Evolutionary conservation across 2,888 invertebrate genomes (phyloP).

Genomic region (Bhutanitis thaidina): DNA sequence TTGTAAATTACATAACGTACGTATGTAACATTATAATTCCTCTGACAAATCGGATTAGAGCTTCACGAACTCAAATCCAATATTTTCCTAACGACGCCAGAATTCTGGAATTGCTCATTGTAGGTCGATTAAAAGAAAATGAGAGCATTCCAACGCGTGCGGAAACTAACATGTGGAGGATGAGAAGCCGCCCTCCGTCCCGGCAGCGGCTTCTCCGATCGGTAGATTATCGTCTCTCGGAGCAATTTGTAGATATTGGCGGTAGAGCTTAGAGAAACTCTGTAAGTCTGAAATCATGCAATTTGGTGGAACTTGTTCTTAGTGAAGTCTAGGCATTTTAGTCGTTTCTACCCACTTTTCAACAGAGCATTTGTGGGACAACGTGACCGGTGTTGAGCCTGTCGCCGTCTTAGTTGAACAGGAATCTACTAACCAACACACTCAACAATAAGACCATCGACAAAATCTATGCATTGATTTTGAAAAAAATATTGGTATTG

Average conservation of each 20-base stretch:
- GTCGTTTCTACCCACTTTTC: too few species aligned
- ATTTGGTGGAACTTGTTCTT: slow-evolving; percentile 14
- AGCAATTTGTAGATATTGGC: slow-evolving; percentile 71
- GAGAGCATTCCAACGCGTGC: slow-evolving; percentile 54
- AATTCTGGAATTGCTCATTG: slow-evolving; percentile 37
- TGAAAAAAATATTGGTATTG: too few species aligned
- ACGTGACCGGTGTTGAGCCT: too few species aligned
- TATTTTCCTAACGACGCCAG: not conserved
- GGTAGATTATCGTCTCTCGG: slow-evolving; percentile 63
- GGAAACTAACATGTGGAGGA: slow-evolving; percentile 47
- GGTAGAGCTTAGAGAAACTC: slow-evolving; percentile 47
- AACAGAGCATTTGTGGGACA: too few species aligned
- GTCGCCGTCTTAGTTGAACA: too few species aligned
- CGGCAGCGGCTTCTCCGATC: slow-evolving; percentile 40
- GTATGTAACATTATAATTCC: too few species aligned
- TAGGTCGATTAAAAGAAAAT: slow-evolving; percentile 56
- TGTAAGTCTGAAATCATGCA: slow-evolving; percentile 47
- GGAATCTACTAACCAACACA: too few species aligned
- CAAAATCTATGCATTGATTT: too few species aligned
- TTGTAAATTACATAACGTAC: too few species aligned
- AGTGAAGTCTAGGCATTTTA: too few species aligned
- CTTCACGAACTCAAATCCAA: not conserved
- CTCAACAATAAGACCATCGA: too few species aligned
- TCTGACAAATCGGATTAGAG: too few species aligned
- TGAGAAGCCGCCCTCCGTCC: slow-evolving; percentile 29